Conservation (phyloP, 1,140 invertebrate species). For the Sarcophaga bullata region DNA sequence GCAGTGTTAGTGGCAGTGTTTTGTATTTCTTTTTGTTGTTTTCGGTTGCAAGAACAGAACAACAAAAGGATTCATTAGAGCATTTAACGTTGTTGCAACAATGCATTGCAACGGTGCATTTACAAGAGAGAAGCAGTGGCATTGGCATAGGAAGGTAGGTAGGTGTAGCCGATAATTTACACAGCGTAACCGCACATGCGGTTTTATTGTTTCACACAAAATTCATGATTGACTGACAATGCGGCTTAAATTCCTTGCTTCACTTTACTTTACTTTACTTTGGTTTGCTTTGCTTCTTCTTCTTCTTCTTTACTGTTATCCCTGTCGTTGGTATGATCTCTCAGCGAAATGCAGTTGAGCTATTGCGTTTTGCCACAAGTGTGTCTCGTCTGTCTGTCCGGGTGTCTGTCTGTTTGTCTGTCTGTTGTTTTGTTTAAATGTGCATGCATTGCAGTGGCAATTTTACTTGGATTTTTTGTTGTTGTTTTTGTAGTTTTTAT, state of each 20-base stretch:
- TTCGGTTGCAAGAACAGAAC: not conserved
- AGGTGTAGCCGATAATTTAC: conserved; percentile 13
- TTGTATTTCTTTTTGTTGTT: not conserved
- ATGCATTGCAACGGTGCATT: not conserved
- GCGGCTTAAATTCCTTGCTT: not conserved
- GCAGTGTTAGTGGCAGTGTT: too few relatives aligned
- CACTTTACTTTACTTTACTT: not conserved
- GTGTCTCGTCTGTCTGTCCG: too few relatives aligned
- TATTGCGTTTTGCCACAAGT: too few relatives aligned
- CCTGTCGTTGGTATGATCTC: too few relatives aligned
- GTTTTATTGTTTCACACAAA: conserved; percentile 13
- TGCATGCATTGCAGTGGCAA: too few relatives aligned
- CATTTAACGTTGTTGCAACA: not conserved
- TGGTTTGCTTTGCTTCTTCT: too few relatives aligned
- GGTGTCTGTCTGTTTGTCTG: too few relatives aligned
- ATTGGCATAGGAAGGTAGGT: not conserved
- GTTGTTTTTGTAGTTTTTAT: too few relatives aligned
- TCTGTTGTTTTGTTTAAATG: too few relatives aligned
- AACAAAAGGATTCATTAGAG: conserved; percentile 17
- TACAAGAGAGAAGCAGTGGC: not conserved
- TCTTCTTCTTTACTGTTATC: too few relatives aligned
- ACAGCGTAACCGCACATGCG: conserved; percentile 22
- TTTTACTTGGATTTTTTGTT: too few relatives aligned
- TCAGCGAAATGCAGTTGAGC: too few relatives aligned
- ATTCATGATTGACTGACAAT: conserved; percentile 1